Conservation (phyloP, 2,888 invertebrate species). For the Cheilosia variabilis region DNA sequence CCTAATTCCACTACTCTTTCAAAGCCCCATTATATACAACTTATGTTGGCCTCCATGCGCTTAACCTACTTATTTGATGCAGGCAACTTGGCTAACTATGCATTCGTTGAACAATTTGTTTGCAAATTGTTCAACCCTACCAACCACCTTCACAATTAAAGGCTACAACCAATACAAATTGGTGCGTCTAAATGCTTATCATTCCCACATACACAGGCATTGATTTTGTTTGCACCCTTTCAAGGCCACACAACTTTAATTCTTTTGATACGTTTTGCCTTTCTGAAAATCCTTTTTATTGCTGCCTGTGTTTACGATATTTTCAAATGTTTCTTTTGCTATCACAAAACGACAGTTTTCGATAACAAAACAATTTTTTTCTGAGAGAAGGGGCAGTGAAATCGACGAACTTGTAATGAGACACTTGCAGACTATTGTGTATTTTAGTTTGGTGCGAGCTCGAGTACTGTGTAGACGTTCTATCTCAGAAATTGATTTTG, state of each 20-base stretch:
- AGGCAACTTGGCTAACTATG: slow-evolving; percentile 20
- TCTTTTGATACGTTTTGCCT: slow-evolving; percentile 44
- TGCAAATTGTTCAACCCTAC: slow-evolving; percentile 34
- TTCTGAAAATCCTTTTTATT: slow-evolving; percentile 33
- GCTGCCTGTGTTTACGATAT: slow-evolving; percentile 35
- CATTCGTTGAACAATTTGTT: slow-evolving; percentile 6
- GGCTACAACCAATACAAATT: slow-evolving; percentile 33
- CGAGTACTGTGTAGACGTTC: slow-evolving; percentile 60
- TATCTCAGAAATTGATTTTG: slow-evolving; percentile 45
- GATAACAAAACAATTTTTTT: slow-evolving; percentile 12
- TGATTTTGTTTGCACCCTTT: slow-evolving; percentile 68
- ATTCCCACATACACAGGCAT: slow-evolving; percentile 50
- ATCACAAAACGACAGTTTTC: slow-evolving; percentile 56
- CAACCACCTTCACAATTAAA: slow-evolving; percentile 58
- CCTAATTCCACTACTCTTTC: slow-evolving; percentile 14
- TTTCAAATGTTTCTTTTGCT: slow-evolving; percentile 25
- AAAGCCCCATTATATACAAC: slow-evolving; percentile 16
- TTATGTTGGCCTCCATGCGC: slow-evolving; percentile 38
- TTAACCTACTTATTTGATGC: slow-evolving; percentile 59
- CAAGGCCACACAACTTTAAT: slow-evolving; percentile 54
- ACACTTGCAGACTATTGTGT: slow-evolving; percentile 32
- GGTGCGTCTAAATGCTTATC: slow-evolving; percentile 57
- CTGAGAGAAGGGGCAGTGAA: slow-evolving; percentile 1
- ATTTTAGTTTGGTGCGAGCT: slow-evolving; percentile 59
- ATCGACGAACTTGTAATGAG: slow-evolving; percentile 39